phyloP scores from a whole-genome alignment of 2,113 vertebrate genomes.

The Dolichotis patagonum region DNA sequence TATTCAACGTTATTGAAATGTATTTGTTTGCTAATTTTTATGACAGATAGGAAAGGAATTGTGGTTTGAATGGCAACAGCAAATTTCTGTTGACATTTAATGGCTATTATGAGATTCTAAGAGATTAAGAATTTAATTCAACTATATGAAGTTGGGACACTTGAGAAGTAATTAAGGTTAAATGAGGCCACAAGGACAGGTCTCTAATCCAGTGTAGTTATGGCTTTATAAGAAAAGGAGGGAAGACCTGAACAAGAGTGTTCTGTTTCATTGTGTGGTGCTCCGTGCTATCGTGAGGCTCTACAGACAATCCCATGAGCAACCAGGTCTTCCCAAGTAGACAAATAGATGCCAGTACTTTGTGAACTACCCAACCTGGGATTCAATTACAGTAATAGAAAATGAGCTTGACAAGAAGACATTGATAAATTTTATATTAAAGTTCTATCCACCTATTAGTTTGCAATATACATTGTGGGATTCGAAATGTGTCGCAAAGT shows the following conservation, averaged over 20 bases:
- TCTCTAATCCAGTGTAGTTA: too few species aligned
- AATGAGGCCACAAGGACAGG: not conserved
- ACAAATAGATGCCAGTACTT: not conserved
- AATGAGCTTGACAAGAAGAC: not conserved
- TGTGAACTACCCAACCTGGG: not conserved
- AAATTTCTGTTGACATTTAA: not conserved
- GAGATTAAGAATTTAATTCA: not conserved
- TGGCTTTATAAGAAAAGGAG: not conserved
- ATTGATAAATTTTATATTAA: not conserved
- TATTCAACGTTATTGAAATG: not conserved
- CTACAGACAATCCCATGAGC: too few species aligned
- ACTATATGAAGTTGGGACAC: not conserved
- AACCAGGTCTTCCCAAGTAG: not conserved
- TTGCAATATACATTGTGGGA: not conserved
- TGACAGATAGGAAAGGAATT: not conserved
- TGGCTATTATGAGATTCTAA: too few species aligned
- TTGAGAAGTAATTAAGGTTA: not conserved
- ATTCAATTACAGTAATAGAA: not conserved
- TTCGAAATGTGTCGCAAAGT: not conserved
- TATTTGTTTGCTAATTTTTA: not conserved
- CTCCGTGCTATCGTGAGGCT: not conserved
- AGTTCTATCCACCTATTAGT: not conserved
- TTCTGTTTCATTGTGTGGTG: too few species aligned
- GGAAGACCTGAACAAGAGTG: not conserved
- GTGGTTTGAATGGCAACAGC: not conserved